Evolutionary conservation across 2,113 vertebrate genomes (phyloP), one percentile per base, ranked within the genome.

Genomic region (Gopherus flavomarginatus): DNA sequence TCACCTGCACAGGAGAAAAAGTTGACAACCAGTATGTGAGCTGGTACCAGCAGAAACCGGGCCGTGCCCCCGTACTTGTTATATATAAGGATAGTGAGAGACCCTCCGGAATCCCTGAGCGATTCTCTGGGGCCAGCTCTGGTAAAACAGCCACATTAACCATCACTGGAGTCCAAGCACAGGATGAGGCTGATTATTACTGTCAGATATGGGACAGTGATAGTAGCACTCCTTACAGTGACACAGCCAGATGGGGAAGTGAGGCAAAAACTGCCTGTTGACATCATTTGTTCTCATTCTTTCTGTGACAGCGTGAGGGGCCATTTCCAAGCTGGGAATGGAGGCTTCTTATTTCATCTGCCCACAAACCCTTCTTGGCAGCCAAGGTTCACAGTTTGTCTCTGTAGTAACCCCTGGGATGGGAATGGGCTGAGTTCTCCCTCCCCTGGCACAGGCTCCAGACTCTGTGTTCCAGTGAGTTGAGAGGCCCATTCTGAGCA

Each of bases 71-170:
- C 6, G 38, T 72, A 11, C 31, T 83, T 21, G 17, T 96, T 12
- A 92, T 95, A 9, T 93, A 90, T 0, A 0, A 0, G 0, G 13
- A 49, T 0, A 1, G 0, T 29, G 1, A 5, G 0, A 47, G 57
- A 59, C 69, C 62, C 62, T 81, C 80, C 0, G 79, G 3, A 62
- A 94, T 95, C 81, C 81, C 82, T 19, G 78, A 65, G 0, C 54
- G 11, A 31, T 81, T 88, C 17, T 92, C 89, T 0, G 83, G 92
- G 5, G 88, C 93, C 19, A 0, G 0, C 0, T 95, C 75, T 0
- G 50, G 83, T 29, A 35, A 35, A n/a, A 79, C 27, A 0, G 11
- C 0, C 93, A 91, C 54, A 0, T 85, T 94, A 65, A 96, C 49
- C 81, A 94, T 94, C 93, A 11, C 65, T 4, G 13, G 80, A 31